These are phyloP conservation scores for Leptinotarsa defecta DNA, from an alignment of 1,140 invertebrate genomes.

Conservation along the genomic window DNA sequence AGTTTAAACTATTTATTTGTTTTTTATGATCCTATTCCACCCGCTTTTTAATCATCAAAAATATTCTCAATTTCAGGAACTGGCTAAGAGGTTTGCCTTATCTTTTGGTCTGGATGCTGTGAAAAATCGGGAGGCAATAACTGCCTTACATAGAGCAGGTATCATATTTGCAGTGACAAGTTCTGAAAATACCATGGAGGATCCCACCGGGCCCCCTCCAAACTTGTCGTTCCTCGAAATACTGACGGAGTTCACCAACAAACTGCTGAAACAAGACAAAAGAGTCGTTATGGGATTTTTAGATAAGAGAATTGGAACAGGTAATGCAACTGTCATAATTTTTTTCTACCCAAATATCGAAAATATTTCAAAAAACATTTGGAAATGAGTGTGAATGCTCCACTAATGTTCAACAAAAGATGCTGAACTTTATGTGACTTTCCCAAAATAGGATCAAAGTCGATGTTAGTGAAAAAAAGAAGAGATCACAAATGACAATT, in stretches of 20 bases:
- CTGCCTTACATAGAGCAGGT: constrained; percentile 91
- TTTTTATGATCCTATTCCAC: too few species aligned
- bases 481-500: too few species aligned
- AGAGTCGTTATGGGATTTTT: constrained; percentile 85
- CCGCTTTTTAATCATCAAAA: too few species aligned
- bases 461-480: too few species aligned
- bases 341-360: not conserved
- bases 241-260: constrained; percentile 93
- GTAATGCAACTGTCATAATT: constrained; percentile 33
- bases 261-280: constrained; percentile 95
- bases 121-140: constrained; percentile 97
- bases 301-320: constrained; percentile 77
- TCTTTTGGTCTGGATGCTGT: constrained; percentile 97
- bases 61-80: constrained; percentile 64
- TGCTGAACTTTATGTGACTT: too few species aligned
- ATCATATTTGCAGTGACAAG: constrained; percentile 85
- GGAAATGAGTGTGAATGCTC: too few species aligned
- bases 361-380: not conserved
- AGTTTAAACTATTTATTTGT: too few species aligned
- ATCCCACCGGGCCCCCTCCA: constrained; percentile 78
- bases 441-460: too few species aligned
- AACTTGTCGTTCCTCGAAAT: constrained; percentile 94
- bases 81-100: constrained; percentile 94
- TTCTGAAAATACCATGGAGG: constrained; percentile 63
- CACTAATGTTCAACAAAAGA: too few species aligned